phyloP scores from a whole-genome alignment of 1,140 invertebrate species.

The Hyles vespertilio region DNA sequence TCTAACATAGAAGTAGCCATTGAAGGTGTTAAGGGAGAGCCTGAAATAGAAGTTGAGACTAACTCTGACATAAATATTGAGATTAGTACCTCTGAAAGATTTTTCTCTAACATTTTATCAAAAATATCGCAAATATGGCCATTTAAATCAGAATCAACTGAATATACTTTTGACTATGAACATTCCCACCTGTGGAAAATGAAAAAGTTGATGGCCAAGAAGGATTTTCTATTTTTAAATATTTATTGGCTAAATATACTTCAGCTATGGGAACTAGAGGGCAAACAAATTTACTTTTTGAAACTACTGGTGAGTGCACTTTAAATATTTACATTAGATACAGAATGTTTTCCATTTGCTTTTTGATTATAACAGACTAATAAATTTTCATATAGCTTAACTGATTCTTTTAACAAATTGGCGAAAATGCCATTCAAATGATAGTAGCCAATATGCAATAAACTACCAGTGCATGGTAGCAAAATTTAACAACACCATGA shows the following conservation, averaged over 20 bases:
- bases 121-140: constrained; percentile 46
- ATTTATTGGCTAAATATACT: constrained; percentile 41
- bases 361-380: no score
- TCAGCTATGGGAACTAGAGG: constrained; percentile 44
- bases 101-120: constrained; percentile 47
- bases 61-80: constrained; percentile 24
- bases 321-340: no score
- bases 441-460: no score
- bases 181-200: constrained; percentile 24
- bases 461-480: no score
- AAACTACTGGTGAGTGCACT: constrained; percentile 42
- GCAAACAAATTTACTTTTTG: constrained; percentile 47
- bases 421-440: no score
- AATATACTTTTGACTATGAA: constrained; percentile 47
- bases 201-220: constrained; percentile 29
- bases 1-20: neutral
- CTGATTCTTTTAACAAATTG: no score
- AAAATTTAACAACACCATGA: no score
- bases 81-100: constrained; percentile 29
- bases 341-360: no score
- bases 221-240: constrained; percentile 51
- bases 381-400: no score
- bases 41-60: constrained; percentile 17
- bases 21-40: constrained; percentile 8
- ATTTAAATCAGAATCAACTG: constrained; percentile 33